phyloP scores from a whole-genome alignment of 2,113 vertebrate species.

The Gallinago undulata region DNA sequence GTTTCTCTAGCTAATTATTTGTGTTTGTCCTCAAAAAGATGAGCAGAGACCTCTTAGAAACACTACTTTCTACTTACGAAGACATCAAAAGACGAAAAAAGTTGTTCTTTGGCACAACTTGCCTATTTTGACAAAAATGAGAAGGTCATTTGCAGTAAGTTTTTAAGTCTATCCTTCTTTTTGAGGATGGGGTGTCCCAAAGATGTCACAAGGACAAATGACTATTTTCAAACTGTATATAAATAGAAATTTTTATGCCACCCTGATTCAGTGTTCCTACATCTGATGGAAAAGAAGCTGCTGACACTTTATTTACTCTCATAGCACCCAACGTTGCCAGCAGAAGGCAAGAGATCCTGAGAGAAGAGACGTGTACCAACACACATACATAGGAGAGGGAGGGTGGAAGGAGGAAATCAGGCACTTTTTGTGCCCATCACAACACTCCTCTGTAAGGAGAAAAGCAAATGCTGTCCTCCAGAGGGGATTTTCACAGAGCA shows the following conservation, averaged over 20 bases:
- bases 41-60: neutral
- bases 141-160: neutral
- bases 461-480: neutral
- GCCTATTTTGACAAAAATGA: conserved; percentile 5
- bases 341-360: neutral
- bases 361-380: neutral
- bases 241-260: neutral
- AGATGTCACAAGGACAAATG: neutral
- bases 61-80: conserved; percentile 21
- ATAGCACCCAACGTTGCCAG: rapidly evolving
- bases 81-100: neutral
- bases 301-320: neutral
- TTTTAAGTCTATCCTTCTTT: neutral
- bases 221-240: neutral
- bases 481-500: too few species aligned
- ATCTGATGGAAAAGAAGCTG: neutral
- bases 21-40: conserved; percentile 12
- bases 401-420: neutral
- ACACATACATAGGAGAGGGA: neutral
- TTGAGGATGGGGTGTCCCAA: neutral
- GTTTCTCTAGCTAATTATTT: conserved; percentile 39
- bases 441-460: neutral
- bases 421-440: neutral
- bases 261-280: neutral
- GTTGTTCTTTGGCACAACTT: neutral